phyloP scores from a whole-genome alignment of 2,888 invertebrate genomes.

The Vesta saturnalis region DNA sequence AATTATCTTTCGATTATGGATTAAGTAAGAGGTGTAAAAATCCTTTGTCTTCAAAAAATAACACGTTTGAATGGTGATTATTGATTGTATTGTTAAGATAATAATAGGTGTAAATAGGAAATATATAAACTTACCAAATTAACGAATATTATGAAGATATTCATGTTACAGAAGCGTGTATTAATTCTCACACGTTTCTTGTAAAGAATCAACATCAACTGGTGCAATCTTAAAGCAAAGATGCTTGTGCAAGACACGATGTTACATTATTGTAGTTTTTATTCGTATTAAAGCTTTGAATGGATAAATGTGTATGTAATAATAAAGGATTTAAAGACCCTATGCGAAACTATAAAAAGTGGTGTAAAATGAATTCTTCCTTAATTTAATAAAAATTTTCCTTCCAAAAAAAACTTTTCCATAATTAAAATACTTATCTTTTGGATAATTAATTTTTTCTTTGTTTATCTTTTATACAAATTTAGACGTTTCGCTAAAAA shows the following conservation, averaged over 20 bases:
- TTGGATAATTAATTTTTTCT: too few relatives aligned
- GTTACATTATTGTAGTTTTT: slow-evolving; percentile 42
- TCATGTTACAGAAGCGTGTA: slow-evolving; percentile 28
- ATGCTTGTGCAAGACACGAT: slow-evolving; percentile 45
- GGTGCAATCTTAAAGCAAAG: slow-evolving; percentile 45
- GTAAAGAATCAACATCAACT: neutral
- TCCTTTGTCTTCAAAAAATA: too few relatives aligned
- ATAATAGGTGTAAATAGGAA: neutral
- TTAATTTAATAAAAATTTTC: too few relatives aligned
- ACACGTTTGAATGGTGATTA: neutral
- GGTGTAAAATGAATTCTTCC: too few relatives aligned
- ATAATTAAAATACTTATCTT: too few relatives aligned
- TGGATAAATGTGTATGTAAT: too few relatives aligned
- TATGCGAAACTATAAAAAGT: too few relatives aligned
- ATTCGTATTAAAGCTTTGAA: too few relatives aligned
- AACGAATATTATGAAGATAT: slow-evolving; percentile 30
- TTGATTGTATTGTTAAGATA: neutral
- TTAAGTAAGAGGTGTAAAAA: neutral
- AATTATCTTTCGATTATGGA: neutral
- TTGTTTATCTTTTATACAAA: too few relatives aligned
- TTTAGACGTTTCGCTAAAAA: too few relatives aligned
- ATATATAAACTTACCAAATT: slow-evolving; percentile 38
- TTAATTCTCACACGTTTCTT: slow-evolving; percentile 33
- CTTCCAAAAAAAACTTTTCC: too few relatives aligned
- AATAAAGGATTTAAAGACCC: too few relatives aligned